These are phyloP conservation scores for Drosophila melanica DNA, from an alignment of 1,140 invertebrate species.

Conservation along the genomic window DNA sequence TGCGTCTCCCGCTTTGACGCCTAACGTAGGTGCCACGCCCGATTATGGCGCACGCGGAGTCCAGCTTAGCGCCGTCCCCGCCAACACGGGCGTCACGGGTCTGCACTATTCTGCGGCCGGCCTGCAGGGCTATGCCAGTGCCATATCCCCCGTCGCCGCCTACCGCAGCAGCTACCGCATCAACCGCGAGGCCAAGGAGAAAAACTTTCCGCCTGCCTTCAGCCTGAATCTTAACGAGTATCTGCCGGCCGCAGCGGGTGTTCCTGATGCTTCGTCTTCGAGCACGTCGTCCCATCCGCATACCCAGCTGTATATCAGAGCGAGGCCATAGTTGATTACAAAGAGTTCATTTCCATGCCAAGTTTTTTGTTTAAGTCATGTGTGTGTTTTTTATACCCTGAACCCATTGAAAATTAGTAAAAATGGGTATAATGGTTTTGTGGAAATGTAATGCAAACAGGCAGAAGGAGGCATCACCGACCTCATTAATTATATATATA, in stretches of 20 bases:
- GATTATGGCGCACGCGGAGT: conserved; percentile 54
- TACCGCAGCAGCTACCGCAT: conserved; percentile 67
- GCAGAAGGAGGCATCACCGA: too few relatives aligned
- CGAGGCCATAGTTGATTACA: conserved; percentile 49
- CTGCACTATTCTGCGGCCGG: conserved; percentile 47
- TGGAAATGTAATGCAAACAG: too few relatives aligned
- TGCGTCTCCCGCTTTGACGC: conserved; percentile 3
- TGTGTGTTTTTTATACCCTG: conserved; percentile 13
- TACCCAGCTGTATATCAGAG: conserved; percentile 54
- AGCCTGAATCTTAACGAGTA: conserved; percentile 76
- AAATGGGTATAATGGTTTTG: neutral
- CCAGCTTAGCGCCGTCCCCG: conserved; percentile 45
- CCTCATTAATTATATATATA: too few relatives aligned
- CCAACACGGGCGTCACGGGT: conserved; percentile 47
- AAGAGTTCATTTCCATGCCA: conserved; percentile 3
- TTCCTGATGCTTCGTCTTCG: conserved; percentile 33
- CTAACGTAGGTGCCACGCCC: conserved; percentile 16
- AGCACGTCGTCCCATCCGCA: conserved; percentile 32
- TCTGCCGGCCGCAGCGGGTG: conserved; percentile 47
- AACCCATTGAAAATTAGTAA: too few relatives aligned
- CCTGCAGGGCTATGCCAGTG: conserved; percentile 51
- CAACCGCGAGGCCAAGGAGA: conserved; percentile 78
- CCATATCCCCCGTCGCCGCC: conserved; percentile 41
- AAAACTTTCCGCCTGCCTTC: conserved; percentile 55
- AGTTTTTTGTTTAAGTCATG: conserved; percentile 39